Conservation (phyloP, 2,888 invertebrate species). For the Polyommatus iphigenia region DNA sequence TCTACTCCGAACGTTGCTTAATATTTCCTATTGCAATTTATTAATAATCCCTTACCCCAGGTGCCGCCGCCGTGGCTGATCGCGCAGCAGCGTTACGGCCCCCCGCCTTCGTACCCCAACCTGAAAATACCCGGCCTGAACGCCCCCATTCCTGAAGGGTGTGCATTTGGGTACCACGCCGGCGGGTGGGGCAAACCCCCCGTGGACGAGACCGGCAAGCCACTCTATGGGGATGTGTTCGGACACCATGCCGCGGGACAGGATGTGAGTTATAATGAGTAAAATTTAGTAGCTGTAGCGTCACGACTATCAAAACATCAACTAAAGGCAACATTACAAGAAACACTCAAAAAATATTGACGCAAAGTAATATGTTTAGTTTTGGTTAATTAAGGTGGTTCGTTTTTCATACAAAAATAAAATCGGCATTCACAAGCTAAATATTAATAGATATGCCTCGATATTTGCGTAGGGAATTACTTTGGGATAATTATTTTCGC, state of each 20-base stretch:
- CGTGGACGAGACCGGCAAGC: constrained; percentile 98
- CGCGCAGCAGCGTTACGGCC: constrained; percentile 98
- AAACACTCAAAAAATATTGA: no score
- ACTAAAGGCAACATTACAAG: no score
- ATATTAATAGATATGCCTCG: no score
- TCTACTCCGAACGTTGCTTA: no score
- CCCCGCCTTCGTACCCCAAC: constrained; percentile 99
- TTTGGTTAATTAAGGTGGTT: no score
- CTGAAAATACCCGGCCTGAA: constrained; percentile 98
- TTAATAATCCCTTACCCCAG: constrained; percentile 45
- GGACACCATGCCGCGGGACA: constrained; percentile 88
- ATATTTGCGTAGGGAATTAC: no score
- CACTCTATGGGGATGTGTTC: constrained; percentile 99
- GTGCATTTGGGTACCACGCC: constrained; percentile 99
- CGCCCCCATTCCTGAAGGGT: constrained; percentile 98
- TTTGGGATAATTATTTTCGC: no score
- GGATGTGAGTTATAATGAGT: constrained; percentile 77
- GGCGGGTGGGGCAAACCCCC: constrained; percentile 99
- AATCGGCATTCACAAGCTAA: no score
- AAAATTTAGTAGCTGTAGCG: no score
- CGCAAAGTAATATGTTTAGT: no score
- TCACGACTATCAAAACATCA: no score
- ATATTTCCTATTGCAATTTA: background rate
- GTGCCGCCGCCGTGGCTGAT: constrained; percentile 97
- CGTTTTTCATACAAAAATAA: no score